Percentiles rank a stretch among this genome's conserved stretches.
phyloP scores from a whole-genome alignment of 2,888 invertebrate species.

The Balanococcus diminutus region DNA sequence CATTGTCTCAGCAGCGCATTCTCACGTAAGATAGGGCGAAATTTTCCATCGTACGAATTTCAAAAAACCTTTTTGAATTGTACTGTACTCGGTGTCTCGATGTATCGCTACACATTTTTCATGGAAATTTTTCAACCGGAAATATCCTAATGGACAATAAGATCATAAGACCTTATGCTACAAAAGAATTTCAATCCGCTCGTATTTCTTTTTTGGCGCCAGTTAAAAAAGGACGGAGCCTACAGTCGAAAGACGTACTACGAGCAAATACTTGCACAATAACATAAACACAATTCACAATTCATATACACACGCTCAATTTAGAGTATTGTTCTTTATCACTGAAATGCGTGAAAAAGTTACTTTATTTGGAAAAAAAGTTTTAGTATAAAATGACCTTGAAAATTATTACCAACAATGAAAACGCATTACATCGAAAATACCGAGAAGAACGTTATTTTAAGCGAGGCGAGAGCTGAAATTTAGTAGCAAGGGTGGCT shows the following conservation, averaged over 20 bases:
- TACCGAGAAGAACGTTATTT: neutral
- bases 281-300: neutral
- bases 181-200: neutral
- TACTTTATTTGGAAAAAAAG: neutral
- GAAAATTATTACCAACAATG: neutral
- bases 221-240: slow-evolving; percentile 11
- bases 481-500: neutral
- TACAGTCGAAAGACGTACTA: neutral
- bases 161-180: neutral
- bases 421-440: neutral
- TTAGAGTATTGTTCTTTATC: neutral
- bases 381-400: neutral
- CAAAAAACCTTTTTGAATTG: too few relatives aligned
- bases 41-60: too few relatives aligned
- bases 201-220: neutral
- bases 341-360: neutral
- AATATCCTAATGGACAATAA: neutral
- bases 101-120: neutral
- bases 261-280: too few relatives aligned
- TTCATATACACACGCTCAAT: neutral
- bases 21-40: too few relatives aligned
- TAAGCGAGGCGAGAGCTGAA: neutral
- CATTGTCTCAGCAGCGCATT: neutral
- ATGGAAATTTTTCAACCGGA: neutral
- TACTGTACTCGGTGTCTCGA: too few relatives aligned